Conservation (phyloP, 1,140 invertebrate genomes). For the Leptopilina boulardi region DNA sequence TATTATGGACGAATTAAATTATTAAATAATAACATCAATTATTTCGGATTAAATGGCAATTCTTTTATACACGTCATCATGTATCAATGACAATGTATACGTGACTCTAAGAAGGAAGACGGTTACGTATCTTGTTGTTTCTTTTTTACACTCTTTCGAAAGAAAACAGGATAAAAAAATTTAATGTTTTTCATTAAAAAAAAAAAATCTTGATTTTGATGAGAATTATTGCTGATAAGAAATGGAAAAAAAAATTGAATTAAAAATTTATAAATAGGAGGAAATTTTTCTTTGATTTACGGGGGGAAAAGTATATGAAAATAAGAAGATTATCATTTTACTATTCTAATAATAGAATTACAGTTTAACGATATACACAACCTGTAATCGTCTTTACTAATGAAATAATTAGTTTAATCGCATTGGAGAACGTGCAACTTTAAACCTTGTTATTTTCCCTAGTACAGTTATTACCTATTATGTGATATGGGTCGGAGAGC, state of each 20-base stretch:
- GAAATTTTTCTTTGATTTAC: too few species aligned
- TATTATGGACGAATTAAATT: too few species aligned
- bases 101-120: conserved; percentile 8
- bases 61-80: not conserved
- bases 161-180: not conserved
- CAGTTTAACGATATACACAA: conserved; percentile 2
- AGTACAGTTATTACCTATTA: conserved; percentile 5
- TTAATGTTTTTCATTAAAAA: not conserved
- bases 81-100: not conserved
- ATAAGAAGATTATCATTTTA: conserved; percentile 1
- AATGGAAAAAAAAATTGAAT: too few species aligned
- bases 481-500: conserved; percentile 3
- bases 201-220: not conserved
- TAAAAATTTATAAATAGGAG: too few species aligned
- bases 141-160: not conserved
- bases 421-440: conserved; percentile 12
- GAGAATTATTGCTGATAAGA: too few species aligned
- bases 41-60: not conserved
- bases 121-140: not conserved
- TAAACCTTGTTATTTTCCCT: not conserved
- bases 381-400: conserved; percentile 13
- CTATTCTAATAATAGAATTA: not conserved
- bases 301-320: not conserved
- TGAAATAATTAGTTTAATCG: conserved; percentile 14
- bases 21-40: too few species aligned